phyloP scores from a whole-genome alignment of 1,140 invertebrate genomes.

The Mizuhopecten yessoensis region DNA sequence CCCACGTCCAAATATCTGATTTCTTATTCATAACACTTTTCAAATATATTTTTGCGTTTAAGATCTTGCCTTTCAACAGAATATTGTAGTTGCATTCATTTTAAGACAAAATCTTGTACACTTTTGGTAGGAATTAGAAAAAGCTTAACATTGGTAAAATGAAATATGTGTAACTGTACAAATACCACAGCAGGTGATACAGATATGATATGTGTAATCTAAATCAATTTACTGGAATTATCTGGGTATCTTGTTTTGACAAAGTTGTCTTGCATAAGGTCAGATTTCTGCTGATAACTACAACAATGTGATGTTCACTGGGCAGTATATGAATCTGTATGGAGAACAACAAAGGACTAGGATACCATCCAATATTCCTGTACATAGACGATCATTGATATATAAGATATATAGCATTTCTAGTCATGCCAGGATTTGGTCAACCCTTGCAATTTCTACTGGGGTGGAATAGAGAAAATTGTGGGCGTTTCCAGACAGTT shows the following conservation, averaged over 20 bases:
- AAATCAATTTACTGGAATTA: not conserved
- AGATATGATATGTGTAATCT: not conserved
- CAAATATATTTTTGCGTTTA: no score
- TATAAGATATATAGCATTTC: not conserved
- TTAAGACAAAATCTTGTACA: no score
- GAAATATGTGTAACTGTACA: not conserved
- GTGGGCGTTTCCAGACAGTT: not conserved
- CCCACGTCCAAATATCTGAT: no score
- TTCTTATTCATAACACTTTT: no score
- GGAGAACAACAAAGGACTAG: not conserved
- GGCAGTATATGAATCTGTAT: not conserved
- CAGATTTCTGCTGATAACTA: not conserved
- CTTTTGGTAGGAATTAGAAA: no score
- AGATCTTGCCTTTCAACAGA: no score
- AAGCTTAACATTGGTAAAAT: no score
- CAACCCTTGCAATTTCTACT: not conserved
- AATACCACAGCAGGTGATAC: not conserved
- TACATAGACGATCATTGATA: not conserved
- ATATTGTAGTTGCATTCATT: no score
- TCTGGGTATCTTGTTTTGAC: not conserved
- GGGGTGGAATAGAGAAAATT: not conserved
- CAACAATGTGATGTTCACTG: not conserved
- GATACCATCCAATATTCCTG: not conserved
- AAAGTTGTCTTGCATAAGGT: slow-evolving; percentile 30
- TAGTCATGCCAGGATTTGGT: not conserved